Percentiles rank a stretch among this genome's conserved stretches.
Evolutionary conservation across 2,888 invertebrate genomes (phyloP).

Genomic region (Andricus curvator): DNA sequence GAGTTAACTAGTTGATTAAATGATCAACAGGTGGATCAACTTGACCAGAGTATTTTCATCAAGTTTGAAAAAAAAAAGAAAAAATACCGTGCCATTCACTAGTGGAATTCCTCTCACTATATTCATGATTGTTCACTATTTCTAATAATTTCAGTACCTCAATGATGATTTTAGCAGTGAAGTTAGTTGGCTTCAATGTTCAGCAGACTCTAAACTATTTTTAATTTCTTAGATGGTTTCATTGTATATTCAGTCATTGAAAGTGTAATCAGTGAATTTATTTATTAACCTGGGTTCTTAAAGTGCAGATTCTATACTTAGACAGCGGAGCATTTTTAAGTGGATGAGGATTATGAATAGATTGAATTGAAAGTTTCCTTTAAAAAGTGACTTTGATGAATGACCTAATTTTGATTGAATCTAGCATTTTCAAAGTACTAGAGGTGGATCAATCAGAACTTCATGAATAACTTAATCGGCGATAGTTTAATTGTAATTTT

Average conservation of each 20-base stretch:
- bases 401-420: no score
- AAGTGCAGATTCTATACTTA: background rate
- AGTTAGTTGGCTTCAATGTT: background rate
- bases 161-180: background rate
- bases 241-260: background rate
- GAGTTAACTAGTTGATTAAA: background rate
- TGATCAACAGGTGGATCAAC: conserved; percentile 27
- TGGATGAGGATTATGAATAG: background rate
- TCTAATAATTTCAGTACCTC: background rate
- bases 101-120: no score
- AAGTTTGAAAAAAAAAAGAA: conserved; percentile 8
- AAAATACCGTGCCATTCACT: no score
- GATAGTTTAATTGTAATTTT: no score
- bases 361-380: background rate
- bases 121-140: background rate
- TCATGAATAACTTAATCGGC: background rate
- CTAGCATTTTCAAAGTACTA: no score
- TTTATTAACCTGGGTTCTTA: background rate
- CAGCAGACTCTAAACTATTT: background rate
- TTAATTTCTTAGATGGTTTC: background rate
- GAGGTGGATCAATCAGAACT: no score
- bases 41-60: background rate
- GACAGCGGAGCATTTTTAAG: background rate
- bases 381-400: background rate
- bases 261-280: background rate